Evolutionary conservation across 2,888 invertebrate species (phyloP), one percentile per base, ranked within the genome.

Genomic region (Drosophila tanythrix): DNA sequence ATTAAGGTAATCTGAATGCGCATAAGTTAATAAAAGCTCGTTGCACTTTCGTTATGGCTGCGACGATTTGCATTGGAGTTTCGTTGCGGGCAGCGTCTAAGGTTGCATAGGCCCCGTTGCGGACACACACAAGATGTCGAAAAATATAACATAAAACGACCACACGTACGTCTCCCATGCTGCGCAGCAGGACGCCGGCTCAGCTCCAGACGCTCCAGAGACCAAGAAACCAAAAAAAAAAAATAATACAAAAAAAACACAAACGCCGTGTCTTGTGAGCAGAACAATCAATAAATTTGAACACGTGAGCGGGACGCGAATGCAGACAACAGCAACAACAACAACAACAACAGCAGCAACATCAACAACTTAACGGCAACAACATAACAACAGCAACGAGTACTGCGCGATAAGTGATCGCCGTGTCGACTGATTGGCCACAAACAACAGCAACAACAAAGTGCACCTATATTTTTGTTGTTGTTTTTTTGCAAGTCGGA

Each of bases 231-330:
- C 36, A 50, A 59, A 52, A 57, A 25, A 43, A 57, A 59, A 36
- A 4, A 43, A 1, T 21, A 40, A 10, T 10, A 68, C 55, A 52
- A 58, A 65, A 73, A 74, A 76, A 71, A 75, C 74, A 69, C 55
- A 82, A 79, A 78, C 88, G 83, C 89, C 85, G 85, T 87, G 76
- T 83, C 80, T 88, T 88, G 90, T 88, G 79, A 83, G 81, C 78
- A 86, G 81, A 91, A 92, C 92, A 92, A 93, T 92, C 92, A 93
- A 93, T 93, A 93, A 93, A 93, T 93, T 93, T 93, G 90, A 92
- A 93, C 93, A 93, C 93, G 92, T 92, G 92, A 93, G 91, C 93
- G 91, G 91, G 79, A 82, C 88, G 72, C 87, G 67, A 82, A 83
- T 75, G 81, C 64, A 52, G 74, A 85, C 71, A 36, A 66, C 75